phyloP scores from a whole-genome alignment of 2,113 vertebrate genomes.

The Genyomyrus donnyi region DNA sequence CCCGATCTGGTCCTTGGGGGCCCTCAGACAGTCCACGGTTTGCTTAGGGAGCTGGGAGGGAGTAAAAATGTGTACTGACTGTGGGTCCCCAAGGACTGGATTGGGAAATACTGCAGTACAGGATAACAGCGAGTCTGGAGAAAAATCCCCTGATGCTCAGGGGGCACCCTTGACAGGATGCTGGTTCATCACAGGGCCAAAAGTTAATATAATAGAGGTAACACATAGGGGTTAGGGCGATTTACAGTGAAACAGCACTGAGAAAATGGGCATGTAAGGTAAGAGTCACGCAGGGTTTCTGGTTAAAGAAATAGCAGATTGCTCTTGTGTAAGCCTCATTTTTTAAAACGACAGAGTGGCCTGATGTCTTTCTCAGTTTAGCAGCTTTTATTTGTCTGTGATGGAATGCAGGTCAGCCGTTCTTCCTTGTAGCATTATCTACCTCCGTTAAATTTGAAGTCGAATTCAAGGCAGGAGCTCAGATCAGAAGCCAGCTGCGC shows the following conservation, averaged over 20 bases:
- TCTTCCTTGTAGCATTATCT: background rate
- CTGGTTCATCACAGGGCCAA: slow-evolving; percentile 32
- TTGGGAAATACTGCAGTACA: background rate
- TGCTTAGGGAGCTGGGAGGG: too few species aligned
- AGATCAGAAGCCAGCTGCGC: background rate
- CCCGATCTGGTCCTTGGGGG: too few species aligned
- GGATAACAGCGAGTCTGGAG: background rate
- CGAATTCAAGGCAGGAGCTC: background rate
- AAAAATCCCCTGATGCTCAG: background rate
- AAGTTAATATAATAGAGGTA: slow-evolving; percentile 37
- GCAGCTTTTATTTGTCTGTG: slow-evolving; percentile 8
- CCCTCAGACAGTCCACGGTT: too few species aligned
- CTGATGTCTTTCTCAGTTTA: background rate
- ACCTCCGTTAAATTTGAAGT: background rate
- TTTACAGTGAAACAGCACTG: slow-evolving; percentile 33
- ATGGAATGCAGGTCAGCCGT: background rate
- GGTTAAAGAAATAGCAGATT: slow-evolving; percentile 28
- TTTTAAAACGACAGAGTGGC: background rate
- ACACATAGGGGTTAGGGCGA: slow-evolving; percentile 33
- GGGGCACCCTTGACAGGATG: background rate
- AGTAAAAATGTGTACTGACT: background rate
- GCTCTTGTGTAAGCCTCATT: background rate
- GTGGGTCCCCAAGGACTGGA: background rate
- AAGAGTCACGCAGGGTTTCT: slow-evolving; percentile 57
- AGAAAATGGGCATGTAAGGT: slow-evolving; percentile 48